phyloP scores from a whole-genome alignment of 2,797 vertebrate genomes.

The Anabacerthia variegaticeps region DNA sequence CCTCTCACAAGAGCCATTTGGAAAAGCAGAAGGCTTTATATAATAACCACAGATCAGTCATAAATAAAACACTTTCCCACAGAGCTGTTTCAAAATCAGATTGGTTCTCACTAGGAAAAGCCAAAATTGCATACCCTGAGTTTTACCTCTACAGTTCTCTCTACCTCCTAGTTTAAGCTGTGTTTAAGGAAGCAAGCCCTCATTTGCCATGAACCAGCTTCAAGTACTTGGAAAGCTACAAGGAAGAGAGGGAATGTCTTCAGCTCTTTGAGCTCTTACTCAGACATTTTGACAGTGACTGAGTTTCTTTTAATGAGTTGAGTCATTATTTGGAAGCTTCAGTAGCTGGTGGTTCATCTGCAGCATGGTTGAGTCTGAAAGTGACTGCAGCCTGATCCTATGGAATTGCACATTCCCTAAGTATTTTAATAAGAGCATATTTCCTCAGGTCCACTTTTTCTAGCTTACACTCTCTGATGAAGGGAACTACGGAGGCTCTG shows the following conservation, averaged over 20 bases:
- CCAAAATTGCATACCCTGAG: not conserved
- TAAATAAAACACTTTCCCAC: not conserved
- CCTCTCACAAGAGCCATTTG: not conserved
- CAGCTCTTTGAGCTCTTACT: not conserved
- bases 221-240: not conserved
- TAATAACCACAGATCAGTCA: not conserved
- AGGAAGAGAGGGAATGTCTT: not conserved
- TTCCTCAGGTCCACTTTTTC: not conserved
- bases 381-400: not conserved
- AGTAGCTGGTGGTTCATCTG: not conserved
- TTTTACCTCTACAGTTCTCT: not conserved
- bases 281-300: constrained; percentile 5
- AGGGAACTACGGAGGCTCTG: not conserved
- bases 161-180: not conserved
- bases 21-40: not conserved
- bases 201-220: not conserved
- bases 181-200: not conserved
- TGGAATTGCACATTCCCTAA: not conserved
- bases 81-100: not conserved
- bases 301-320: constrained; percentile 20
- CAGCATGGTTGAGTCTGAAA: not conserved
- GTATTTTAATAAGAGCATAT: not conserved
- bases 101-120: not conserved
- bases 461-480: not conserved
- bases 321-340: constrained; percentile 25